Conservation (phyloP, 2,113 vertebrate species). For the Gymnogyps californianus region DNA sequence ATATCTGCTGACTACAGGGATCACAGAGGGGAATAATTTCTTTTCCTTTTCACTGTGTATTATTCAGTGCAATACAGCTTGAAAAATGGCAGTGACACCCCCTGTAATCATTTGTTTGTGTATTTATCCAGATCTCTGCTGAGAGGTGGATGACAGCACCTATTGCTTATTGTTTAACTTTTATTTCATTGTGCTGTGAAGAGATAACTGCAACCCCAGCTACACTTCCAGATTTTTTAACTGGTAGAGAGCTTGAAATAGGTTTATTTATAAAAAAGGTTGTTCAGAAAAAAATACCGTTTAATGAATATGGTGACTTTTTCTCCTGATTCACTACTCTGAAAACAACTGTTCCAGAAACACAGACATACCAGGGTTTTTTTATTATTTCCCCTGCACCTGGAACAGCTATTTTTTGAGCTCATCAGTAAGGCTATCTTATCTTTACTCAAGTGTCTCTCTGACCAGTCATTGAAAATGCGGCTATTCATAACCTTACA, state of each 20-base stretch:
- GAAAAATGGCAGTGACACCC: slow-evolving; percentile 32
- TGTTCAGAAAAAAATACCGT: not conserved
- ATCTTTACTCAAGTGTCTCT: not conserved
- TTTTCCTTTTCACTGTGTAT: slow-evolving; percentile 42
- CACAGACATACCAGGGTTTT: not conserved
- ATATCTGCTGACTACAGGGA: not conserved
- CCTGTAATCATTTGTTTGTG: slow-evolving; percentile 27
- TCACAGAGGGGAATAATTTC: slow-evolving; percentile 12
- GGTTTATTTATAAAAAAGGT: not conserved
- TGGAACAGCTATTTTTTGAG: not conserved
- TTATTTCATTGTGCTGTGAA: not conserved
- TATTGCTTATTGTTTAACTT: slow-evolving; percentile 25
- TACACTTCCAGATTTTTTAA: not conserved
- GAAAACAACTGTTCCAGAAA: not conserved
- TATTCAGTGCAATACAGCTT: slow-evolving; percentile 24
- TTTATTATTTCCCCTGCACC: not conserved
- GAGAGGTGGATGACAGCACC: not conserved
- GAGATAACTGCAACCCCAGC: not conserved
- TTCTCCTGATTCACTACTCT: not conserved
- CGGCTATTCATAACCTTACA: not conserved
- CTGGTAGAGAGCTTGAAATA: not conserved
- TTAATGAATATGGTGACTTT: not conserved
- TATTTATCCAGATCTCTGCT: slow-evolving; percentile 27
- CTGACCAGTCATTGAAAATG: not conserved
- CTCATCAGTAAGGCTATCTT: not conserved